Evolutionary conservation across 53 echinoderm and acorn worm genomes (phyloP), one percentile per base, ranked within the genome.

Genomic region (Glandiceps talaboti): DNA sequence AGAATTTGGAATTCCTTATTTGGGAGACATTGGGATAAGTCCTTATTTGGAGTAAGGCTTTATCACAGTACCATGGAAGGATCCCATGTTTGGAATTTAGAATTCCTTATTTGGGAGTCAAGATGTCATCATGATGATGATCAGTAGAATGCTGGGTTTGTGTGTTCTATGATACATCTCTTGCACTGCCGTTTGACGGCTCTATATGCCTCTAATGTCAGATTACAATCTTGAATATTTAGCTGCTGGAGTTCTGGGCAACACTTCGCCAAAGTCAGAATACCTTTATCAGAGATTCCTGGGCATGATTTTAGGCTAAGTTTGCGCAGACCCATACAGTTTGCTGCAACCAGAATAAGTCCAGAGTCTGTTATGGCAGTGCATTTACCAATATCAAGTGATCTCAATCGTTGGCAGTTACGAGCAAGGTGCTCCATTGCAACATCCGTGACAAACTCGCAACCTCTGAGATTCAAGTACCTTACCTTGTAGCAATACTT

Each of bases 231-330:
- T 77, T 95, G 95, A 26, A 95, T 92, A 76, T 95, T 95, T 0
- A 95, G 92, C 88, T 95, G 95, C 84, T 95, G 95, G 25, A 95
- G 88, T 33, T 95, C 90, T 1, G 92, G 92, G 72, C 95, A 95
- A 33, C 88, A 86, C 33, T 88, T 85, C 0, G 95, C 90, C 79
- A 95, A 80, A 12, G 88, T 77, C 32, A 84, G 83, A 30, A 95
- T 78, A 1, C 84, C 90, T 73, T 90, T 83, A 76, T 92, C 88
- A 1, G 90, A 90, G 20, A 95, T 86, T 73, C 86, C 82, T 14
- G 86, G 31, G 73, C 95, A 92, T 27, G 88, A 91, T 73, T 90
- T 90, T 30, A 92, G 64, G 84, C 95, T 95, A 1, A 95, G 82
- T 88, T 92, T 95, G 76, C 95, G 86, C 75, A 95, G 83, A 75